Base-by-base conservation (phyloP, 2,888 invertebrate species). In the Polymixis lichenea region DNA sequence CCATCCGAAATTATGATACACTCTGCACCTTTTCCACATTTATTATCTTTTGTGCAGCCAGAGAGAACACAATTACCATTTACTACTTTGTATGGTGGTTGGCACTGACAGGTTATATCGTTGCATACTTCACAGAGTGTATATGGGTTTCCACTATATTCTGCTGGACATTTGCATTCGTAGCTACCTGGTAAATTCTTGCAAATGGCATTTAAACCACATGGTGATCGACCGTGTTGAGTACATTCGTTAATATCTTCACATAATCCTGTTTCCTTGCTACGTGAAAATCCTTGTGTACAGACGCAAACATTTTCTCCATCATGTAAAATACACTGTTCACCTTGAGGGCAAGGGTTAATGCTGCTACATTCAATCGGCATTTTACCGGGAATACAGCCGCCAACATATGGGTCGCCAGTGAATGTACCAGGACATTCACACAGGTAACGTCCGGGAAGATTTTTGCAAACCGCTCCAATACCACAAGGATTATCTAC, bases 151-250 rank as follows among this genome's bases (percentile, higher is more conserved):
- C 99, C 99, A 90, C 98, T 98, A 91, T 98, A 99, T 53, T 98
- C 98, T 49, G 97, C 97, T 0, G 99, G 98, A 90, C 99, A 99
- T 90, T 98, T 98, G 89, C 99, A 99, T 94, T 99, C 99, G 91
- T 99, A 99, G 91, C 98, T 98, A 66, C 99, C 99, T 0, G 99
- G 99, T 70, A 99, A 95, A 95, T 99, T 99, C 92, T 98, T 99
- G 91, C 99, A 99, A 76, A 99, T 97, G 0, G 99, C 98, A 93
- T 99, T 98, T 43, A 98, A 94, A 0, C 99, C 99, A 93, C 99
- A 99, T 28, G 98, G 98, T 5, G 98, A 97, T 87, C 98, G 98
- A 75, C 98, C 98, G 49, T 97, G 96, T 88, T 98, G 98, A 7
- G 97, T 97, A 90, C 99, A 99, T 94, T 99, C 99, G 90, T 99